A percentile compares a stretch with the other conserved stretches of the same genome.
Conservation (phyloP, 1,140 invertebrate genomes). For the Chelonus insularis region DNA sequence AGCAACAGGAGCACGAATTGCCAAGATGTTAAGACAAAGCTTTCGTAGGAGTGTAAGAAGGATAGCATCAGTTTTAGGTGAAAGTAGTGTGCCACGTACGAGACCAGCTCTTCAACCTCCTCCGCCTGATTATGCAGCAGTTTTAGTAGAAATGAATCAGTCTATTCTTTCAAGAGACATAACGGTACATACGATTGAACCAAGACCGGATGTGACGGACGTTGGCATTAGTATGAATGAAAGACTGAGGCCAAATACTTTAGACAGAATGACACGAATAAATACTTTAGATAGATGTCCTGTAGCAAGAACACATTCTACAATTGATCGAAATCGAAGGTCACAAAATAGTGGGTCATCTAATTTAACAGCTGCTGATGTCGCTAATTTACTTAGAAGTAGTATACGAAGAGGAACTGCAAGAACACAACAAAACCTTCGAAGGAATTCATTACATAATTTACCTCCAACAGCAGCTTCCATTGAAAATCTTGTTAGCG, state of each 20-base stretch:
- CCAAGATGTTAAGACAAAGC: constrained; percentile 78
- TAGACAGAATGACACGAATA: constrained; percentile 41
- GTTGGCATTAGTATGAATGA: not conserved
- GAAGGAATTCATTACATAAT: constrained; percentile 23
- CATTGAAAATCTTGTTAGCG: constrained; percentile 64
- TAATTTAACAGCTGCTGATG: constrained; percentile 62
- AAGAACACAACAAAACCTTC: constrained; percentile 41
- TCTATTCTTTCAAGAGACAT: constrained; percentile 35
- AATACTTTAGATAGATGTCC: constrained; percentile 28
- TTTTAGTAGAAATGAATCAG: constrained; percentile 66
- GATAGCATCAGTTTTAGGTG: constrained; percentile 61
- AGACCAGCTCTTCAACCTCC: constrained; percentile 57
- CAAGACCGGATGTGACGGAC: constrained; percentile 31
- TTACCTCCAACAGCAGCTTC: constrained; percentile 47
- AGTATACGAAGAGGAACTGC: constrained; percentile 61
- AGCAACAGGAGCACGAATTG: constrained; percentile 79
- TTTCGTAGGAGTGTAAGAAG: constrained; percentile 78
- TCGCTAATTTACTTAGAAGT: constrained; percentile 64
- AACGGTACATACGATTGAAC: constrained; percentile 39
- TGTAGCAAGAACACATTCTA: constrained; percentile 30
- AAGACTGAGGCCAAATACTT: constrained; percentile 42
- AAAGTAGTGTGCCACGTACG: constrained; percentile 39
- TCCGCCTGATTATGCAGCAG: constrained; percentile 68
- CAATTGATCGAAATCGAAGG: constrained; percentile 30
- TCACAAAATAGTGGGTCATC: constrained; percentile 38